Base-by-base conservation (phyloP, 2,113 vertebrate genomes). In the Sapayoa aenigma region DNA sequence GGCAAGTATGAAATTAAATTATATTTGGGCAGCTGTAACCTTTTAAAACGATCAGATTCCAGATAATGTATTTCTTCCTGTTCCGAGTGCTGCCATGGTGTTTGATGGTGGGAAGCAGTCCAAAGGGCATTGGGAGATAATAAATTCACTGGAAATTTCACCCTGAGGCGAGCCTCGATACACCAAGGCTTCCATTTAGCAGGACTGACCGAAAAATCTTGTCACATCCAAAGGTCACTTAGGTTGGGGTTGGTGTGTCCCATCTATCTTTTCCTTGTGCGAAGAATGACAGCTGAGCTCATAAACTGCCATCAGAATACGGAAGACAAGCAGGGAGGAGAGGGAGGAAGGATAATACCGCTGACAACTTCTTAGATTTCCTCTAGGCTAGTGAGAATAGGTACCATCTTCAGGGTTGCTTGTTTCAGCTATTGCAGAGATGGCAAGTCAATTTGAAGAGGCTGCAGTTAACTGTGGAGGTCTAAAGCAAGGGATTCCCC, bases 1-100 rank as follows among this genome's bases (percentile, higher is more conserved):
- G 98, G 98, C 98, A 98, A 98, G 98, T 98, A 98, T 98, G 98
- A 98, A 98, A 98, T 98, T 98, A 98, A 98, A 98, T 98, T 98
- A 98, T 98, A 98, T 98, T 98, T 98, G 98, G 98, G 98, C 98
- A 98, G 98, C 98, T 98, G 98, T 98, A 98, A 98, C 98, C 98
- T 98, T 98, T 98, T 98, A 98, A 98, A 98, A 98, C 93, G 97
- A 98, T 98, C 98, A 98, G 98, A 98, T 98, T 98, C 98, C 97
- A 98, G 97, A 98, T 98, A 98, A 98, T 98, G 98, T 98, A 98
- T 98, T 98, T 98, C 98, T 98, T 98, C 98, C 98, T 98, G 97
- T 98, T 98, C 98, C 95, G 96, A 97, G 97, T 97, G 97, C 98
- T 98, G 98, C 97, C 98, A 97, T 97, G 94, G 97, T 98, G 97